A percentile compares a stretch with the other conserved stretches of the same genome.
Evolutionary conservation across 35 echinoderm and acorn worm species (phyloP).

Genomic region (Heliocidaris erythrogramma): DNA sequence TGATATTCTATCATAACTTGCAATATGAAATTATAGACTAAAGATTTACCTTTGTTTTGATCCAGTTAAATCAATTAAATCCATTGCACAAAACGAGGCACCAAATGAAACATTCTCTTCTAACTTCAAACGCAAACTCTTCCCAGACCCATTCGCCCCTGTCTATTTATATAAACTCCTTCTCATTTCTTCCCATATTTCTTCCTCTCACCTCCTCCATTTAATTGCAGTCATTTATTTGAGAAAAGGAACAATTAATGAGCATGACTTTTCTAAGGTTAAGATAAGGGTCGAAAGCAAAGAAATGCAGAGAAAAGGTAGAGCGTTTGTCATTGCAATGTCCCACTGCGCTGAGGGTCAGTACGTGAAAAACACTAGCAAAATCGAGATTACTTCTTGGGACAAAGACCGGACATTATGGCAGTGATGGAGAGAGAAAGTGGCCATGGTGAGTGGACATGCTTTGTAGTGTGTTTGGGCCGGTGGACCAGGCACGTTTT

Average conservation of each 20-base stretch:
- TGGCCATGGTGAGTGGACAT: conserved; percentile 22
- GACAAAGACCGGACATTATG: background rate
- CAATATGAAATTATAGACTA: background rate
- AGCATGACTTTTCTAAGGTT: conserved; percentile 28
- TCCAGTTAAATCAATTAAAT: background rate
- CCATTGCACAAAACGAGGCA: background rate
- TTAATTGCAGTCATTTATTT: conserved; percentile 23
- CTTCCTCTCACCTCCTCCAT: background rate
- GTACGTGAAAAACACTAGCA: conserved; percentile 24
- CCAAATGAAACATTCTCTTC: background rate
- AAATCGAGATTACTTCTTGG: conserved; percentile 20
- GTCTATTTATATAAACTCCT: background rate
- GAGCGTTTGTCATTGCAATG: conserved; percentile 6
- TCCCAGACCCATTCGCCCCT: background rate
- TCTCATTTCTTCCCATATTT: background rate
- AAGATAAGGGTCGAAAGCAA: background rate
- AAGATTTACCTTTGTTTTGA: background rate
- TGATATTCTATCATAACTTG: too few species aligned
- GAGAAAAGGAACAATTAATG: conserved; percentile 25
- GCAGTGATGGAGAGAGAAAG: background rate
- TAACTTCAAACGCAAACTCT: background rate
- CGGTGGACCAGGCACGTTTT: conserved; percentile 7
- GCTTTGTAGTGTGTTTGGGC: conserved; percentile 24
- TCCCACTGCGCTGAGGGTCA: conserved; percentile 30
- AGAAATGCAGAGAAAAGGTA: background rate